phyloP scores from a whole-genome alignment of 2,888 invertebrate genomes.

The Cerceris rybyensis region DNA sequence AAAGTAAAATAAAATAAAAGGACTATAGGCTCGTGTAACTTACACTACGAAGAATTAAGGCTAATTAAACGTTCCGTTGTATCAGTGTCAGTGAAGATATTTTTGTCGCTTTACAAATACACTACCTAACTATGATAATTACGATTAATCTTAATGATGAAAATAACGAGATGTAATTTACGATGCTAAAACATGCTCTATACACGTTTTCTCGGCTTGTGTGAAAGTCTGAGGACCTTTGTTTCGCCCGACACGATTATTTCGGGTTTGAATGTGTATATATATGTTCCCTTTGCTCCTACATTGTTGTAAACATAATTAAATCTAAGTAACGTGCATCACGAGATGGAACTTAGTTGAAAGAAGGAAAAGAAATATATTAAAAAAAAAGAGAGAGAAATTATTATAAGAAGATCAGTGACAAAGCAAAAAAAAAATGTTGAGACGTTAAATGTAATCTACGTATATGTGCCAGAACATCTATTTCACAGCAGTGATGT shows the following conservation, averaged over 20 bases:
- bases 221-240: conserved; percentile 33
- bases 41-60: conserved; percentile 30
- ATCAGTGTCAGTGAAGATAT: conserved; percentile 26
- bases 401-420: conserved; percentile 23
- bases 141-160: conserved; percentile 43
- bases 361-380: too few species aligned
- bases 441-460: conserved; percentile 42
- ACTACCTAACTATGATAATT: conserved; percentile 34
- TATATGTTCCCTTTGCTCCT: conserved; percentile 47
- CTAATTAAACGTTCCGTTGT: conserved; percentile 30
- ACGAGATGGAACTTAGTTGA: conserved; percentile 36
- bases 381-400: background rate
- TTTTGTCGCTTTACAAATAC: conserved; percentile 47
- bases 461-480: conserved; percentile 36
- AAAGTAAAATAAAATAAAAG: conserved; percentile 31
- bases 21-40: background rate
- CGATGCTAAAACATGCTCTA: conserved; percentile 21
- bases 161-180: background rate
- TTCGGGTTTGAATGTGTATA: conserved; percentile 33
- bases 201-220: conserved; percentile 36
- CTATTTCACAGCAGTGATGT: conserved; percentile 6
- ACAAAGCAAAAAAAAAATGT: conserved; percentile 32
- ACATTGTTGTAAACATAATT: conserved; percentile 46
- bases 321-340: conserved; percentile 38
- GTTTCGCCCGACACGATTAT: conserved; percentile 24